These are phyloP conservation scores for Nomada goodeniana DNA, from an alignment of 2,888 invertebrate species.

Conservation along the genomic window DNA sequence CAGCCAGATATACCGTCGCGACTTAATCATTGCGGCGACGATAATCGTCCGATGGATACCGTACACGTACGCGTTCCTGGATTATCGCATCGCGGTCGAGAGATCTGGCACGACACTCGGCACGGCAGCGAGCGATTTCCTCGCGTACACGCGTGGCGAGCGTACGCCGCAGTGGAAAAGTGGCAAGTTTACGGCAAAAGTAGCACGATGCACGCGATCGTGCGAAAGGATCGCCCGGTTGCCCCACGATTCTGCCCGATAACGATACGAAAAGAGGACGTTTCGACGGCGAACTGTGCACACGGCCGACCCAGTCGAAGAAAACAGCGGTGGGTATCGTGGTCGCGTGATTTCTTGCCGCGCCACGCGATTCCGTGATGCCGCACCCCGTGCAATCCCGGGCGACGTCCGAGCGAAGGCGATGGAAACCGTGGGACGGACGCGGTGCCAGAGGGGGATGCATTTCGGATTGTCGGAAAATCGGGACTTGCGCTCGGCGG, in stretches of 20 bases:
- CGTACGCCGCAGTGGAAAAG: slow-evolving; percentile 6
- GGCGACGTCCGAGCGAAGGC: neutral
- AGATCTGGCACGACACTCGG: slow-evolving; percentile 10
- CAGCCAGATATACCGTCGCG: neutral
- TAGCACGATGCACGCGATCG: slow-evolving; percentile 56
- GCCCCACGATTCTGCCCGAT: slow-evolving; percentile 44
- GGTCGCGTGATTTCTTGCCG: slow-evolving; percentile 16
- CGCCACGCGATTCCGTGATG: neutral
- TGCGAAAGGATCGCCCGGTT: slow-evolving; percentile 33
- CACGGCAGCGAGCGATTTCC: slow-evolving; percentile 55
- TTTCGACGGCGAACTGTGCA: slow-evolving; percentile 12
- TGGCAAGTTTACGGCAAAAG: slow-evolving; percentile 36
- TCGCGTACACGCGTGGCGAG: slow-evolving; percentile 23
- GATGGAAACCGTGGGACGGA: neutral
- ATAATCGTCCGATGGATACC: slow-evolving; percentile 23
- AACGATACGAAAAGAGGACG: slow-evolving; percentile 37
- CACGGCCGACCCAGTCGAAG: neutral
- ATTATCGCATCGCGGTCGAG: slow-evolving; percentile 16
- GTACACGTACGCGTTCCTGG: neutral
- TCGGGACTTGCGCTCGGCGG: too few species aligned
- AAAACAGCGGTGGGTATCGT: neutral
- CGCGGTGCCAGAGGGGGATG: too few species aligned
- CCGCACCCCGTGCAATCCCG: too few species aligned
- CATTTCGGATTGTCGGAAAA: too few species aligned
- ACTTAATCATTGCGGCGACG: slow-evolving; percentile 15